Conservation (phyloP, 2,888 invertebrate genomes). For the Phanerotoma sp. region DNA sequence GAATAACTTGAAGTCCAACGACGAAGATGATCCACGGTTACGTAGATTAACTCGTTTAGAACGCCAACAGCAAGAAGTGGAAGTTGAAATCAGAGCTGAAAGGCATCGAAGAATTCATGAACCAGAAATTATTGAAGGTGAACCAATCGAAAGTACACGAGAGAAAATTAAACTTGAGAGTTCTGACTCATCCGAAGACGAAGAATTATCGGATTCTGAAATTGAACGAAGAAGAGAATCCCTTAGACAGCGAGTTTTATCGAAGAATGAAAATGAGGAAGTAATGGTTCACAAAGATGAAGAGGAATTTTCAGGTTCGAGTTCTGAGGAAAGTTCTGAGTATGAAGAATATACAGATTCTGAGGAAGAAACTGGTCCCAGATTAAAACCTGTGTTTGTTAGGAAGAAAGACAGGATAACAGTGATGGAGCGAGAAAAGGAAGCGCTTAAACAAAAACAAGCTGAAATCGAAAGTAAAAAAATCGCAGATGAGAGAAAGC, state of each 20-base stretch:
- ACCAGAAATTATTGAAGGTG: slow-evolving; percentile 66
- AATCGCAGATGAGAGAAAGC: slow-evolving; percentile 83
- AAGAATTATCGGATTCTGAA: slow-evolving; percentile 82
- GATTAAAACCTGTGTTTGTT: slow-evolving; percentile 94
- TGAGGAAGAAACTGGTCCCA: slow-evolving; percentile 87
- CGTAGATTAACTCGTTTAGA: slow-evolving; percentile 64
- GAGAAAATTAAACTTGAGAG: slow-evolving; percentile 58
- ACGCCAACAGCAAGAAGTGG: slow-evolving; percentile 56
- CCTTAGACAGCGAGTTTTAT: slow-evolving; percentile 68
- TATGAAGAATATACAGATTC: slow-evolving; percentile 88
- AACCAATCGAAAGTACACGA: slow-evolving; percentile 61
- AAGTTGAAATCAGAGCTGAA: slow-evolving; percentile 61
- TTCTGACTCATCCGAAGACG: slow-evolving; percentile 62
- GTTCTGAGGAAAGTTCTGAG: slow-evolving; percentile 70
- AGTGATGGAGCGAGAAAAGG: slow-evolving; percentile 90
- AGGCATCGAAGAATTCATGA: slow-evolving; percentile 68
- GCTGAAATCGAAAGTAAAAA: slow-evolving; percentile 80
- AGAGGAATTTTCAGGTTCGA: slow-evolving; percentile 60
- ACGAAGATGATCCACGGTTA: slow-evolving; percentile 82
- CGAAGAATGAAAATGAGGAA: slow-evolving; percentile 67
- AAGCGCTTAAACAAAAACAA: slow-evolving; percentile 81
- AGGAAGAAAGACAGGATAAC: slow-evolving; percentile 92
- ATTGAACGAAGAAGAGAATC: slow-evolving; percentile 78
- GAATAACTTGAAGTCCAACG: slow-evolving; percentile 51
- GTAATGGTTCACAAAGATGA: slow-evolving; percentile 77